Base-by-base conservation (phyloP, 1,140 invertebrate genomes). In the Acromyrmex echinatior region DNA sequence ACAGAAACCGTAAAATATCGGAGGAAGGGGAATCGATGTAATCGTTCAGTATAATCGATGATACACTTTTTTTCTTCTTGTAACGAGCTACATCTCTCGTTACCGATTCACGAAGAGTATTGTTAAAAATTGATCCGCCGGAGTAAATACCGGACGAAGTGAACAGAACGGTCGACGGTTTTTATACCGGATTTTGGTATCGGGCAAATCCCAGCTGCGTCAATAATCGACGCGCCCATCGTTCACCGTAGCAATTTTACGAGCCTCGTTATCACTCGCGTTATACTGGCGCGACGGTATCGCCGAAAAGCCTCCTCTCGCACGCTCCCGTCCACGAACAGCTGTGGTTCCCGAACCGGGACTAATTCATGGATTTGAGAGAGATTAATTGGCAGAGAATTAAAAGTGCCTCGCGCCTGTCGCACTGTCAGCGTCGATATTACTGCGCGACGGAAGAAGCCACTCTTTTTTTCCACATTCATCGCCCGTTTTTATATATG, bases 181-280 rank as follows among this genome's bases (percentile, higher is more conserved):
- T 82, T 82, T 74, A 74, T 25, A 62, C 68, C 39, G 80, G 70
- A 84, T 84, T 84, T 84, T 51, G 80, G 70, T 76, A 74, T 84
- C 80, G 35, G 58, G 56, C 70, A 76, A 84, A 84, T 84, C 70
- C 80, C 70, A 74, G 70, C 70, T 84, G 80, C 70, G 70, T 74
- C 80, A 84, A 84, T 84, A 84, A 84, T 84, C 80, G 80, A 84
- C 68, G 70, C 5, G 39, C 4, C 80, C 56, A 84, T 84, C 80
- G 80, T 84, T 84, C 80, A 76, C 70, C 39, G 70, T 84, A 84
- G 70, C 70, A 76, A 84, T 84, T 84, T 84, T 84, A 84, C 80
- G 80, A 76, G 28, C 68, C 80, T 84, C 80, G 80, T 84, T 84
- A 84, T 84, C 80, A 74, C 70, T 76, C 80, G 80, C 80, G 56